phyloP scores from a whole-genome alignment of 1,140 invertebrate genomes.

The Lepeophtheirus salmonis region DNA sequence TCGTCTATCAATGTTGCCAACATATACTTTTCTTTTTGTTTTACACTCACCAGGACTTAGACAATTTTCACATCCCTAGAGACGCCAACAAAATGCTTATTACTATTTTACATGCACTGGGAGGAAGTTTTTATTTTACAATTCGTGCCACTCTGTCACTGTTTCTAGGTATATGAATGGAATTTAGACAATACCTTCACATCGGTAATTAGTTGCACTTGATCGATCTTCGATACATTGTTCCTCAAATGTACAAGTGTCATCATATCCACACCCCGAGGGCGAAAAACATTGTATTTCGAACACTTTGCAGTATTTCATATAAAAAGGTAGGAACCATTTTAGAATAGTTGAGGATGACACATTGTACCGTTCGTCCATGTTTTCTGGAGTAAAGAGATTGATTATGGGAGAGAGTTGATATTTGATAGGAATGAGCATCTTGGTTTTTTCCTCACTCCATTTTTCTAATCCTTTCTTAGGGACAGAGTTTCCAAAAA shows the following conservation, averaged over 20 bases:
- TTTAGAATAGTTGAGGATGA: conserved; percentile 1
- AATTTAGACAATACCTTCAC: too few species aligned
- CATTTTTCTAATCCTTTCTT: not conserved
- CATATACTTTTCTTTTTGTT: too few species aligned
- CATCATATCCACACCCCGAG: conserved; percentile 4
- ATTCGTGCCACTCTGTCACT: too few species aligned
- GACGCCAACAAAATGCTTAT: too few species aligned
- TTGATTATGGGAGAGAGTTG: conserved; percentile 10
- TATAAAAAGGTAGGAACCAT: conserved; percentile 11
- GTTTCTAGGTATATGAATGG: too few species aligned
- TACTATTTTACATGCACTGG: too few species aligned
- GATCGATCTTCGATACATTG: not conserved
- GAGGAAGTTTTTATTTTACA: too few species aligned
- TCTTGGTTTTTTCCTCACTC: not conserved
- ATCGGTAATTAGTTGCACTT: not conserved
- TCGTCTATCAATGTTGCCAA: too few species aligned
- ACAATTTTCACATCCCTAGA: too few species aligned
- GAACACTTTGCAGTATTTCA: conserved; percentile 9
- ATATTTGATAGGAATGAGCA: conserved; percentile 12
- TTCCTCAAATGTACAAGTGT: conserved; percentile 5
- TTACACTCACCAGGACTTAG: too few species aligned
- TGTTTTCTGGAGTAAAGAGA: not conserved
- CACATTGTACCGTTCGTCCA: conserved; percentile 10
- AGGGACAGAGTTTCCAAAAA: not conserved
- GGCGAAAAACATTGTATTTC: not conserved